Evolutionary conservation across 2,113 vertebrate species (phyloP).

Genomic region (Gavia stellata): DNA sequence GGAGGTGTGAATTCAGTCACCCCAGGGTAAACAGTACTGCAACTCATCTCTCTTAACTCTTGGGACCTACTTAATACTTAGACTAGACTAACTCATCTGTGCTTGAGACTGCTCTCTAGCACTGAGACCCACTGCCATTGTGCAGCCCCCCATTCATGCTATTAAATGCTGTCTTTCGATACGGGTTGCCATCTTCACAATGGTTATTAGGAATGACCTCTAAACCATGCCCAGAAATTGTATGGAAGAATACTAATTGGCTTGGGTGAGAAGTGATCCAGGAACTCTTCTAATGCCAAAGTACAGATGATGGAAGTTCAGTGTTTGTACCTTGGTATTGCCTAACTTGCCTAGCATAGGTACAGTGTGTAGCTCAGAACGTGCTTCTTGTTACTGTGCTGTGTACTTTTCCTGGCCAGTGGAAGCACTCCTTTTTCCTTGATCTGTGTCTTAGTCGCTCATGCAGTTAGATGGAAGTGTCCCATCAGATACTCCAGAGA

Average conservation of each 20-base stretch:
- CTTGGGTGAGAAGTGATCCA: background rate
- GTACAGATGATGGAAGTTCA: background rate
- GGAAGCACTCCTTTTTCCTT: background rate
- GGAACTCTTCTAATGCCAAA: background rate
- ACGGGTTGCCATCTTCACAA: background rate
- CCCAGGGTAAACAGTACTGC: background rate
- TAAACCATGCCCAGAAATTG: background rate
- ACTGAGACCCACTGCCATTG: background rate
- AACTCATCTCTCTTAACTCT: background rate
- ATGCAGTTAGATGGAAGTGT: background rate
- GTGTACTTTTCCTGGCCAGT: background rate
- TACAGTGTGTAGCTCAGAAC: background rate
- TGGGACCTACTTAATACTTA: background rate
- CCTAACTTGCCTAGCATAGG: background rate
- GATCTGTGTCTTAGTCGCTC: background rate
- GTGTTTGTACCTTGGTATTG: background rate
- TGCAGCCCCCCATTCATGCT: background rate
- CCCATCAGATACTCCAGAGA: background rate
- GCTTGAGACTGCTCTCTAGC: background rate
- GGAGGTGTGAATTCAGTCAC: background rate
- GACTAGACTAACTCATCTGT: background rate
- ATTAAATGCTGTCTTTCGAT: background rate
- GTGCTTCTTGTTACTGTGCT: background rate
- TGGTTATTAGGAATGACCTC: background rate
- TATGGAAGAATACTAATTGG: too few species aligned